Evolutionary conservation across 1,140 invertebrate species (phyloP).

Genomic region (Atta cephalotes): DNA sequence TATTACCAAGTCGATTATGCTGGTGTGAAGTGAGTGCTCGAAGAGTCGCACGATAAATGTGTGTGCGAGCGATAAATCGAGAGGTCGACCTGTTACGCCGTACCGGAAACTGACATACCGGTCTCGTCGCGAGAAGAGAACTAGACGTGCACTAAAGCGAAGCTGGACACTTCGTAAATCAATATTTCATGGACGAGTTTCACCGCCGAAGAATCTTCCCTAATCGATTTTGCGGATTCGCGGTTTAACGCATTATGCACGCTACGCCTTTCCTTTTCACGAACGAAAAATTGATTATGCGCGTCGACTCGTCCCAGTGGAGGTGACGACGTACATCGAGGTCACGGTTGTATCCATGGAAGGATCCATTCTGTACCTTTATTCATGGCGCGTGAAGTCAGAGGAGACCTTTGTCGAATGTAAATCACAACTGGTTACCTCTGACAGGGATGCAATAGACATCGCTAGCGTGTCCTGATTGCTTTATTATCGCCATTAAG

Average conservation of each 20-base stretch:
- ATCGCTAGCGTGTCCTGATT: slow-evolving; percentile 20
- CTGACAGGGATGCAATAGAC: slow-evolving; percentile 10
- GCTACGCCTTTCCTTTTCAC: slow-evolving; percentile 16
- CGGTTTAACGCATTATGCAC: slow-evolving; percentile 23
- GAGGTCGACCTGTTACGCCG: slow-evolving; percentile 37
- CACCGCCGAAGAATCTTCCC: slow-evolving; percentile 18
- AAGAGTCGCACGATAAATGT: slow-evolving; percentile 11
- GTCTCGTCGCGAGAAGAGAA: slow-evolving; percentile 1
- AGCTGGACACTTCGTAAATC: slow-evolving; percentile 26
- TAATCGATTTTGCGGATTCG: slow-evolving; percentile 18
- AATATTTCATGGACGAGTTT: slow-evolving; percentile 50
- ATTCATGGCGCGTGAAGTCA: slow-evolving; percentile 41
- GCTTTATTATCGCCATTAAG: slow-evolving; percentile 26
- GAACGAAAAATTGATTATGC: slow-evolving; percentile 64
- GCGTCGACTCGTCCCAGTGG: not conserved
- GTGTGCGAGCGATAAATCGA: not conserved
- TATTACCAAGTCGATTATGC: slow-evolving; percentile 30
- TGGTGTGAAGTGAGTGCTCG: not conserved
- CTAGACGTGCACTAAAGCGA: not conserved
- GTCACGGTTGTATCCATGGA: slow-evolving; percentile 55
- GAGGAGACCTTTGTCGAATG: slow-evolving; percentile 42
- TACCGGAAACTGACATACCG: slow-evolving; percentile 20
- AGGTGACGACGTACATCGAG: slow-evolving; percentile 45
- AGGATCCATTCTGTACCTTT: not conserved
- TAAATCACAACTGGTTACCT: slow-evolving; percentile 25